phyloP scores from a whole-genome alignment of 64 coral and sea anemone species.

The Catalaphyllia jardinei region DNA sequence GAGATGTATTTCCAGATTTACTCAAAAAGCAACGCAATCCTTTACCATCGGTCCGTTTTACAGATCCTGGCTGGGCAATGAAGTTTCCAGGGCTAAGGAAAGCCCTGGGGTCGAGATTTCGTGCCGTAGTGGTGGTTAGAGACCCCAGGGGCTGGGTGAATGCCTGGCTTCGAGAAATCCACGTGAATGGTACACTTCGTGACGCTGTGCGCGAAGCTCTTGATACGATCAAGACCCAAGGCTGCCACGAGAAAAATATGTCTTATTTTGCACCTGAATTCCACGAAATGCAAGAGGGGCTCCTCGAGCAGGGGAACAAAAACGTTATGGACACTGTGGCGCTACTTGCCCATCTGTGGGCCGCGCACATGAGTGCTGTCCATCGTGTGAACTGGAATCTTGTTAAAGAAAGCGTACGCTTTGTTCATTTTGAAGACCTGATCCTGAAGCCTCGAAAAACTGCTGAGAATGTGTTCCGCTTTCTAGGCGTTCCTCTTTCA shows the following conservation, averaged over 20 bases:
- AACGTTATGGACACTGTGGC: slow-evolving; percentile 14
- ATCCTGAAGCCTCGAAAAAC: slow-evolving; percentile 66
- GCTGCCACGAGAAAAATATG: slow-evolving; percentile 15
- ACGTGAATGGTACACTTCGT: slow-evolving; percentile 27
- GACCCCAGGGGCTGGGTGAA: slow-evolving; percentile 93
- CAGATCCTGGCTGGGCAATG: slow-evolving; percentile 81
- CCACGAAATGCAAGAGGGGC: slow-evolving; percentile 22
- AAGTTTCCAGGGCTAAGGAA: slow-evolving; percentile 55
- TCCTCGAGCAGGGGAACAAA: slow-evolving; percentile 10
- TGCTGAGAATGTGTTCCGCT: slow-evolving; percentile 56
- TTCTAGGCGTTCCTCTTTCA: slow-evolving; percentile 58
- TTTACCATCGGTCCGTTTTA: slow-evolving; percentile 65
- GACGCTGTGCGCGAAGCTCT: slow-evolving; percentile 11
- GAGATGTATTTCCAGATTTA: slow-evolving; percentile 3
- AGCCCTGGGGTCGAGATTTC: slow-evolving; percentile 45
- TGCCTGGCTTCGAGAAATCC: slow-evolving; percentile 63
- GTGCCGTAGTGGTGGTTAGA: slow-evolving; percentile 73
- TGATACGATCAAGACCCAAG: slow-evolving; percentile 2
- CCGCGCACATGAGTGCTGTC: slow-evolving; percentile 45
- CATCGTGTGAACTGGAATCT: slow-evolving; percentile 19
- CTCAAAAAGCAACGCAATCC: slow-evolving; percentile 26
- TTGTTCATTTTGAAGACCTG: slow-evolving; percentile 77
- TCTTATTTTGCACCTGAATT: slow-evolving; percentile 55
- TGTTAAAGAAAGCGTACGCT: slow-evolving; percentile 15
- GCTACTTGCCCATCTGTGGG: slow-evolving; percentile 82